phyloP scores from a whole-genome alignment of 2,888 invertebrate species.

The Anthrax anthrax region DNA sequence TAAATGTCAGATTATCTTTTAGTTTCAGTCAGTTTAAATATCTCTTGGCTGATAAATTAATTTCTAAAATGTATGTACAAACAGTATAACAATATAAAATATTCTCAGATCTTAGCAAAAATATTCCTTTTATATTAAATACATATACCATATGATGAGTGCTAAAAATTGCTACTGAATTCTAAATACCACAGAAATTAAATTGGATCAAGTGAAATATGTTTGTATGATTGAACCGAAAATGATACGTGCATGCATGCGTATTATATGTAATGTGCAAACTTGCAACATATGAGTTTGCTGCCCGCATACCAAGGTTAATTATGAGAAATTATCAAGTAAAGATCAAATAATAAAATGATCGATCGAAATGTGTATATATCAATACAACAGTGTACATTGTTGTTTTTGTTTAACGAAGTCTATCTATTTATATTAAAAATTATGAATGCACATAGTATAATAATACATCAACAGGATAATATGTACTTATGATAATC shows the following conservation, averaged over 20 bases:
- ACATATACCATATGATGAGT: no score
- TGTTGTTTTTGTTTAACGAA: no score
- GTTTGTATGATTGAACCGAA: no score
- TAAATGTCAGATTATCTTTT: neutral
- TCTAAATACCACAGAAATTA: neutral
- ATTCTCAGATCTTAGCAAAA: no score
- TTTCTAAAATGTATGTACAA: conserved; percentile 6
- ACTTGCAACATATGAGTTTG: neutral
- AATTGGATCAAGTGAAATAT: neutral
- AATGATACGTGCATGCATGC: no score
- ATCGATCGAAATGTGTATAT: no score
- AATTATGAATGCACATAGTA: no score
- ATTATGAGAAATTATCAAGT: neutral
- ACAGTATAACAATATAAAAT: no score
- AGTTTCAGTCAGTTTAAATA: neutral
- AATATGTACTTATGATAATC: neutral
- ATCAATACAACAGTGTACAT: no score
- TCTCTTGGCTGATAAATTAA: conserved; percentile 12
- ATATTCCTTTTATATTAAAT: no score
- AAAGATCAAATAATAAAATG: neutral
- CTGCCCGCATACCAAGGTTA: neutral
- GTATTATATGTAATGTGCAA: no score
- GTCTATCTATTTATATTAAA: neutral
- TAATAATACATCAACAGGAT: neutral
- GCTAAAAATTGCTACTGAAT: neutral